Conservation (phyloP, 2,113 vertebrate species). For the Triplophysa rosa region DNA sequence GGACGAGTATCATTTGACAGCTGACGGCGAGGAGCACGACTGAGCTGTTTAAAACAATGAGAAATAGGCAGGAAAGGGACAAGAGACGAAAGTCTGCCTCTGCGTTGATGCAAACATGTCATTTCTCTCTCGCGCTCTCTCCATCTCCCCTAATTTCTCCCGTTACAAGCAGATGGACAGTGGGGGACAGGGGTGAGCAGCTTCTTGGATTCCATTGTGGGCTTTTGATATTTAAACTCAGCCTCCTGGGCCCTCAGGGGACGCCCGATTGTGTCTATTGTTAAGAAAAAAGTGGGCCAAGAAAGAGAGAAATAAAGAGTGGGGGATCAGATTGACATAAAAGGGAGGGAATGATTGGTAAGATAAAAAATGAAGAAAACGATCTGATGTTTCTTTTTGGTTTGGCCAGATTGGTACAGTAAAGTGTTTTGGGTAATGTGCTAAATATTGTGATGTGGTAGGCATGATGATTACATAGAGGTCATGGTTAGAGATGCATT, state of each 20-base stretch:
- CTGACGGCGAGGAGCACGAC: slow-evolving; percentile 41
- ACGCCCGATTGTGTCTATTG: slow-evolving; percentile 68
- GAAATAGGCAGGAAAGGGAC: slow-evolving; percentile 25
- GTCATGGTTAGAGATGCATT: slow-evolving; percentile 8
- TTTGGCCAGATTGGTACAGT: slow-evolving; percentile 34
- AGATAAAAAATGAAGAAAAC: slow-evolving; percentile 39
- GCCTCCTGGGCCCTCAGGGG: slow-evolving; percentile 64
- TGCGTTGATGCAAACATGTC: neutral
- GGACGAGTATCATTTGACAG: slow-evolving; percentile 18
- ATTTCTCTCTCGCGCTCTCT: slow-evolving; percentile 40
- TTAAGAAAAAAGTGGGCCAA: slow-evolving; percentile 69
- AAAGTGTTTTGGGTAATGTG: slow-evolving; percentile 29
- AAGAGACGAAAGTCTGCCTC: slow-evolving; percentile 41
- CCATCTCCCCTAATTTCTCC: slow-evolving; percentile 44
- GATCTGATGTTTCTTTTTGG: slow-evolving; percentile 26
- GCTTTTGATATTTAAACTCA: slow-evolving; percentile 68
- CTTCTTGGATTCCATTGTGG: slow-evolving; percentile 47
- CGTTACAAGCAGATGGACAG: slow-evolving; percentile 69
- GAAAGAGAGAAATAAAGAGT: slow-evolving; percentile 57
- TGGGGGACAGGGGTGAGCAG: slow-evolving; percentile 46
- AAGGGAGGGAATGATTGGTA: slow-evolving; percentile 17
- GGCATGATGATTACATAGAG: slow-evolving; percentile 1
- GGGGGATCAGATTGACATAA: slow-evolving; percentile 36
- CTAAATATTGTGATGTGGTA: slow-evolving; percentile 22
- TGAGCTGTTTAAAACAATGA: slow-evolving; percentile 45